Evolutionary conservation across 1,140 invertebrate species (phyloP).

Genomic region (Coenobita brevimanus): DNA sequence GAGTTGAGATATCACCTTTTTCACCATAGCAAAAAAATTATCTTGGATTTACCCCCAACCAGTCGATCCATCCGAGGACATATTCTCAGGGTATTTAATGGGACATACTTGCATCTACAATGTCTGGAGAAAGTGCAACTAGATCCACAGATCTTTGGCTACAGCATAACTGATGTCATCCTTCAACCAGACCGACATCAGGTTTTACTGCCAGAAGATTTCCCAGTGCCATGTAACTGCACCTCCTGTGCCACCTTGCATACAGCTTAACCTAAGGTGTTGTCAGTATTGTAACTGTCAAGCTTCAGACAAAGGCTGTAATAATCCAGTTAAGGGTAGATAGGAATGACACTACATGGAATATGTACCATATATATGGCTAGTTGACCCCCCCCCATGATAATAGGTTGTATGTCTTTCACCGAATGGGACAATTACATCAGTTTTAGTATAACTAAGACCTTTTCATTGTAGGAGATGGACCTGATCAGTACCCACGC

Average conservation of each 20-base stretch:
- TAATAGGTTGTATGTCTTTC: too few species aligned
- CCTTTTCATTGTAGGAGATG: too few species aligned
- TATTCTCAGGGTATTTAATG: neutral
- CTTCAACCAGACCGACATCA: neutral
- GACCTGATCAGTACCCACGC: too few species aligned
- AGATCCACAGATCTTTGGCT: slow-evolving; percentile 7
- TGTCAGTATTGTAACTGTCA: slow-evolving; percentile 19
- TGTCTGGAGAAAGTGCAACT: neutral
- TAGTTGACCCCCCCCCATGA: too few species aligned
- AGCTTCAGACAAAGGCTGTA: neutral
- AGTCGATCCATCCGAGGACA: neutral
- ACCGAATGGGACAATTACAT: too few species aligned
- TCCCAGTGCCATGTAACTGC: neutral
- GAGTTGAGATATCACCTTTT: neutral
- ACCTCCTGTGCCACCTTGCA: slow-evolving; percentile 6
- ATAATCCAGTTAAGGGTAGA: too few species aligned
- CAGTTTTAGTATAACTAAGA: too few species aligned
- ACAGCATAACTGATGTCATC: neutral
- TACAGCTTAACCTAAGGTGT: neutral
- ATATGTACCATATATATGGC: too few species aligned
- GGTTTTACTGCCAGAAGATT: slow-evolving; percentile 9
- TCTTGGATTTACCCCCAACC: slow-evolving; percentile 21
- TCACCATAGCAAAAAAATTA: neutral
- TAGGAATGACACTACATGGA: too few species aligned
- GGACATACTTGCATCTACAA: neutral